phyloP scores from a whole-genome alignment of 2,888 invertebrate genomes.

The Hesperia comma region DNA sequence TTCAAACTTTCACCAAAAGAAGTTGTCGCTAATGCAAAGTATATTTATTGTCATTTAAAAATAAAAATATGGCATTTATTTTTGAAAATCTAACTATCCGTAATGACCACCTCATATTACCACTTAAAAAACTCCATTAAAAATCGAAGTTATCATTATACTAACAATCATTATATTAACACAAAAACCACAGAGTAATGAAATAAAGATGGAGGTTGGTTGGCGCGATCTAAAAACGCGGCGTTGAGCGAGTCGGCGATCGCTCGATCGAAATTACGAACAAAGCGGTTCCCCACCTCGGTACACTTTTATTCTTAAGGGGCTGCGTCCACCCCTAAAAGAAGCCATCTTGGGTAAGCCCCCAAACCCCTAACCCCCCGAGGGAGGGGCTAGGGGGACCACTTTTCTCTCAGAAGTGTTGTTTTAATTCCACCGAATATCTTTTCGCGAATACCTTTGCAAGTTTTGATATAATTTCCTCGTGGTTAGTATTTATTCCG shows the following conservation, averaged over 20 bases:
- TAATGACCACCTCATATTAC: too few relatives aligned
- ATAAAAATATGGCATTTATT: too few relatives aligned
- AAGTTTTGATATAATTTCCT: conserved; percentile 80
- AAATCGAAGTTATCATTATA: too few relatives aligned
- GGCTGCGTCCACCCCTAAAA: conserved; percentile 82
- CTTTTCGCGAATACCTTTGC: conserved; percentile 82
- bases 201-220: neutral
- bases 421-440: conserved; percentile 84
- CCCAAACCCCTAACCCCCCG: conserved; percentile 48
- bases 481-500: conserved; percentile 75
- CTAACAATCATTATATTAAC: too few relatives aligned
- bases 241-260: conserved; percentile 19
- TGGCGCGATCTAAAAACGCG: conserved; percentile 66
- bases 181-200: neutral
- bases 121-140: too few relatives aligned
- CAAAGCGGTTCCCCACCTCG: conserved; percentile 69
- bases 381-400: conserved; percentile 64
- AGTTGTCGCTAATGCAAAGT: too few relatives aligned
- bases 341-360: conserved; percentile 82
- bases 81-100: too few relatives aligned
- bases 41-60: too few relatives aligned
- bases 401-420: conserved; percentile 81
- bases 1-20: too few relatives aligned
- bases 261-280: conserved; percentile 64
- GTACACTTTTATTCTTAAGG: conserved; percentile 81